These are phyloP conservation scores for Mycalesis mineus DNA, from an alignment of 2,888 invertebrate genomes.

Conservation along the genomic window DNA sequence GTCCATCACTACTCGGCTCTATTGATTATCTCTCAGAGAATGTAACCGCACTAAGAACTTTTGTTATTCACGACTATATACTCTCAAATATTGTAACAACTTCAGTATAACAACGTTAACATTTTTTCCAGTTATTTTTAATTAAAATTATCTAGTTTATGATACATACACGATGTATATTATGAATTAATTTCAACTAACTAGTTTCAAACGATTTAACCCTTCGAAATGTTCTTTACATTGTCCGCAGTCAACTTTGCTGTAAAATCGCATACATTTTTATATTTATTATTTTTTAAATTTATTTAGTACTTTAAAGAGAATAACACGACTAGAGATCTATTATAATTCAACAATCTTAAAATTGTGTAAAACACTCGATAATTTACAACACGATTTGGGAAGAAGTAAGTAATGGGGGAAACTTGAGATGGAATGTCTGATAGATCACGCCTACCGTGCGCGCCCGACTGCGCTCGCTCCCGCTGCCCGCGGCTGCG, in stretches of 20 bases:
- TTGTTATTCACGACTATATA: slow-evolving; percentile 71
- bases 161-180: slow-evolving; percentile 55
- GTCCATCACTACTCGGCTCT: slow-evolving; percentile 35
- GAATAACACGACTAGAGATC: slow-evolving; percentile 28
- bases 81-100: slow-evolving; percentile 80
- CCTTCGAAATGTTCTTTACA: slow-evolving; percentile 38
- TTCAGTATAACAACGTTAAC: slow-evolving; percentile 78
- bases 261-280: slow-evolving; percentile 3
- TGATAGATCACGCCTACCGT: not conserved
- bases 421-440: slow-evolving; percentile 37
- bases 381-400: slow-evolving; percentile 18
- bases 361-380: slow-evolving; percentile 27
- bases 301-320: slow-evolving; percentile 16
- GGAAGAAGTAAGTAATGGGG: slow-evolving; percentile 16
- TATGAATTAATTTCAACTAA: slow-evolving; percentile 62
- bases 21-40: slow-evolving; percentile 61
- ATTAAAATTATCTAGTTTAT: slow-evolving; percentile 58
- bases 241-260: slow-evolving; percentile 20
- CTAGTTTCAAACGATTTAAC: slow-evolving; percentile 51
- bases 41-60: slow-evolving; percentile 58
- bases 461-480: not conserved
- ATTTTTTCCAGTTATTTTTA: slow-evolving; percentile 59
- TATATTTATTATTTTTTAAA: not conserved
- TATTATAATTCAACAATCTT: slow-evolving; percentile 28
- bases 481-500: too few relatives aligned